Conservation (phyloP, 2,888 invertebrate genomes). For the Pheosia tremula region DNA sequence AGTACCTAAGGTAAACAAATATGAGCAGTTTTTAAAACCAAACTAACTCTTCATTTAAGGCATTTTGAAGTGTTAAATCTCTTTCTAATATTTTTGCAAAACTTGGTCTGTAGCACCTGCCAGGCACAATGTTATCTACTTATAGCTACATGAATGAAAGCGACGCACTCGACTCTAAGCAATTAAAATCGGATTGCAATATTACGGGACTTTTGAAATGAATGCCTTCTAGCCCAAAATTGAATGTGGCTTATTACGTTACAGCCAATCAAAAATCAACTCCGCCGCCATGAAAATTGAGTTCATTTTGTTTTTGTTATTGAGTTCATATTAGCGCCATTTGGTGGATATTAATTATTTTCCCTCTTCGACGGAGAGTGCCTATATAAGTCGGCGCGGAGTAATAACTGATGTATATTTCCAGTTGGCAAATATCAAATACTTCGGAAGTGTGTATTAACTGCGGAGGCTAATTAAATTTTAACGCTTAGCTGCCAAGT, state of each 20-base stretch:
- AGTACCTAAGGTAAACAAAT: too few relatives aligned
- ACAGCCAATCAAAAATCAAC: constrained; percentile 20
- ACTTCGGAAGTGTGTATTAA: constrained; percentile 30
- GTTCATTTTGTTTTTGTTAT: constrained; percentile 17
- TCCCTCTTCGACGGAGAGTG: constrained; percentile 23
- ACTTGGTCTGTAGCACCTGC: background rate
- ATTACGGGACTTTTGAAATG: constrained; percentile 41
- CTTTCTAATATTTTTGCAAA: background rate
- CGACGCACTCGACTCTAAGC: constrained; percentile 23
- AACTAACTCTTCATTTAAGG: background rate
- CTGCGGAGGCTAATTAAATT: constrained; percentile 35
- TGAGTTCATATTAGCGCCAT: constrained; percentile 16
- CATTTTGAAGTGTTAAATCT: background rate
- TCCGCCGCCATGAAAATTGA: constrained; percentile 16
- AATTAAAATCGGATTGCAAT: constrained; percentile 48
- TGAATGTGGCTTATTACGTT: constrained; percentile 31
- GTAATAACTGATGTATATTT: constrained; percentile 37
- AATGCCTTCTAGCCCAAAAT: constrained; percentile 33
- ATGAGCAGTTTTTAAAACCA: too few relatives aligned
- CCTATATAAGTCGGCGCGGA: constrained; percentile 19
- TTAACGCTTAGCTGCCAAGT: constrained; percentile 19
- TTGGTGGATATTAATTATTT: constrained; percentile 36
- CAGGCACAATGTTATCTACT: constrained; percentile 16
- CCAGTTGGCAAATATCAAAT: constrained; percentile 35
- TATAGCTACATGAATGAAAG: constrained; percentile 13